Base-by-base conservation (phyloP, 2,113 vertebrate genomes). In the Zeus faber region DNA sequence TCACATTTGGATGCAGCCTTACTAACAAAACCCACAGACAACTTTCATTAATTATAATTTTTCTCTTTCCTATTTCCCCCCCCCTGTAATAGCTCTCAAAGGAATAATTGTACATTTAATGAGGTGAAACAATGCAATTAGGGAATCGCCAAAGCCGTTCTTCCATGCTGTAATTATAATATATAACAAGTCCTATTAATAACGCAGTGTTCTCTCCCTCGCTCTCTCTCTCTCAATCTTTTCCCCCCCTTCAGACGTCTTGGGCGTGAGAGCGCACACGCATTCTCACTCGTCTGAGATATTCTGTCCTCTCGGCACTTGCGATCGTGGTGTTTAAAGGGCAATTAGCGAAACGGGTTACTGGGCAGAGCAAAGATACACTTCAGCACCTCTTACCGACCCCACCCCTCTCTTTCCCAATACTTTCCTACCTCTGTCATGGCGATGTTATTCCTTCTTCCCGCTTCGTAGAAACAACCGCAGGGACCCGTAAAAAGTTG, bases 81-180 rank as follows among this genome's bases (percentile, higher is more conserved):
- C 27, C 29, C 25, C 60, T 50, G 55, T 74, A 75, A 77, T 84
- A 70, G 55, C 72, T 71, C 80, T 72, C 67, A 48, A 47, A 63
- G 66, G 72, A 71, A 72, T 72, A 81, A 84, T 83, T 74, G 64
- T 49, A 72, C 43, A 64, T 79, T 80, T 77, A 86, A 85, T 85
- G 84, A 85, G 61, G 73, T 68, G 65, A 76, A 84, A 75, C 79
- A 70, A 76, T 73, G 77, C 70, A 70, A 88, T 88, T 76, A 81
- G 62, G 66, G 68, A 81, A 82, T 59, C 65, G 74, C 78, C 79
- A 72, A 54, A 58, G 52, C 57, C 50, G n/a, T 53, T 74, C 52
- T 64, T 69, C 69, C 49, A 27, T 47, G 17, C 24, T 61, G 73
- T 50, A 65, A 74, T 62, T 72, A 50, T 22, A 70, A 78, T 63